phyloP scores from a whole-genome alignment of 2,797 vertebrate species.

The Spinus pinus region DNA sequence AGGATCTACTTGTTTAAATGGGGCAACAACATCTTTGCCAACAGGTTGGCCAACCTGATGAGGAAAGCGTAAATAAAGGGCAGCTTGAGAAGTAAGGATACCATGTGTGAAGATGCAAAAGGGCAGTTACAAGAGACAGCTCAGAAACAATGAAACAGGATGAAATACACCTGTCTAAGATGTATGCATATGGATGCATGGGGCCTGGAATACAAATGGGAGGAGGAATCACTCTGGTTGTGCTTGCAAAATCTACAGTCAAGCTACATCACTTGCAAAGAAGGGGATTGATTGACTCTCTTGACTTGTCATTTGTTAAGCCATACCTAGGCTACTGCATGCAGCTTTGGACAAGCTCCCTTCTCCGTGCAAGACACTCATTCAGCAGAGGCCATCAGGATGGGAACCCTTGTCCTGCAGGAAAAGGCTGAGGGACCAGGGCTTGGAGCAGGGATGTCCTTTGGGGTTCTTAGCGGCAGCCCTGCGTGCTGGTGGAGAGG shows the following conservation, averaged over 20 bases:
- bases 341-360: not conserved
- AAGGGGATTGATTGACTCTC: not conserved
- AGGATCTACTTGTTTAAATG: not conserved
- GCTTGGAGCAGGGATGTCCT: not conserved
- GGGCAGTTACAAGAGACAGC: not conserved
- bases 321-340: not conserved
- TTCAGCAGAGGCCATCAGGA: not conserved
- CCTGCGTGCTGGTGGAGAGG: accelerated
- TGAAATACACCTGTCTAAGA: not conserved
- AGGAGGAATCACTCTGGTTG: not conserved
- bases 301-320: accelerated
- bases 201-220: not conserved
- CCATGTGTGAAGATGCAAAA: not conserved
- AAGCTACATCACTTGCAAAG: not conserved
- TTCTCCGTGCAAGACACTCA: not conserved
- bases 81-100: not conserved
- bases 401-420: not conserved
- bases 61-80: not conserved
- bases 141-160: not conserved
- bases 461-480: not conserved
- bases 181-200: accelerated
- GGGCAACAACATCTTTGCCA: not conserved
- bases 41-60: not conserved
- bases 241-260: not conserved
- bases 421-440: not conserved